Evolutionary conservation across 1,140 invertebrate genomes (phyloP).

Genomic region (Musca vetustissima): DNA sequence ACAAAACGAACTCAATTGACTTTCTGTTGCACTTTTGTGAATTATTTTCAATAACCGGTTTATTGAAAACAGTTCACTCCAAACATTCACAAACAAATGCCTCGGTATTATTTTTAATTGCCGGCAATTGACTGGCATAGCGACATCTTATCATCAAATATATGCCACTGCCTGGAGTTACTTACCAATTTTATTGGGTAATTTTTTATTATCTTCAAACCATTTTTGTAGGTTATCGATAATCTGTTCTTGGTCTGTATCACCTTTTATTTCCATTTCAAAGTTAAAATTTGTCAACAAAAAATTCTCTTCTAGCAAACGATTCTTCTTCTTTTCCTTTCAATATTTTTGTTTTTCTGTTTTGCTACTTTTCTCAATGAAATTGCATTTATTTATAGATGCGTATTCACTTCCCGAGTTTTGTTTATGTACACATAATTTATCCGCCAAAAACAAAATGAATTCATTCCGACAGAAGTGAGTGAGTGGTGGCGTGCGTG

Average conservation of each 20-base stretch:
- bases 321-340: not conserved
- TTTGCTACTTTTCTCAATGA: not conserved
- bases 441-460: too few relatives aligned
- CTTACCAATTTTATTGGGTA: slow-evolving; percentile 51
- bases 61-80: not conserved
- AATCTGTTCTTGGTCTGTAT: slow-evolving; percentile 33
- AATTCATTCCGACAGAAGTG: too few relatives aligned
- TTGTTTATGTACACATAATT: too few relatives aligned
- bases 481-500: too few relatives aligned
- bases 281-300: too few relatives aligned
- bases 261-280: not conserved
- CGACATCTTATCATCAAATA: not conserved
- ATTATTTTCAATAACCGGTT: too few relatives aligned
- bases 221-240: slow-evolving; percentile 41
- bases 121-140: too few relatives aligned
- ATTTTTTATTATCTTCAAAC: slow-evolving; percentile 45
- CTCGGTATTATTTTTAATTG: not conserved
- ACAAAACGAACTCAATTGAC: too few relatives aligned
- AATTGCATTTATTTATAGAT: too few relatives aligned
- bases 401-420: too few relatives aligned
- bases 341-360: slow-evolving; percentile 1
- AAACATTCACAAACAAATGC: not conserved
- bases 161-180: not conserved
- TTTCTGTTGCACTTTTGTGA: too few relatives aligned
- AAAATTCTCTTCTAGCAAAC: not conserved